Percentiles rank a stretch among this genome's conserved stretches.
phyloP scores from a whole-genome alignment of 2,888 invertebrate species.

The Halocaridina rubra region DNA sequence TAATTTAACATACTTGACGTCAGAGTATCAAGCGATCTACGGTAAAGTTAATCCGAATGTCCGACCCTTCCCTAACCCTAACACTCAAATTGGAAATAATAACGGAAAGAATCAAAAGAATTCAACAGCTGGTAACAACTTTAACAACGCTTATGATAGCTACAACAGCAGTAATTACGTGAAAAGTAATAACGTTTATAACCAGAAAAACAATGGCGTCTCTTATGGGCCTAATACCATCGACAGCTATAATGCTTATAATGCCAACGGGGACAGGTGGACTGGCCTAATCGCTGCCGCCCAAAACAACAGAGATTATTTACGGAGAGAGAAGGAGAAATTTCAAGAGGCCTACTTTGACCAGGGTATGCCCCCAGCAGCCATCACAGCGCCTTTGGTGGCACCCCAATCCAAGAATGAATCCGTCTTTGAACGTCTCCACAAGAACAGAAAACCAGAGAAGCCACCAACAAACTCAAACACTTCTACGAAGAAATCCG shows the following conservation, averaged over 20 bases:
- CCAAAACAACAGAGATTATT: neutral
- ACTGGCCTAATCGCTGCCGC: neutral
- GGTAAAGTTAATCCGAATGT: neutral
- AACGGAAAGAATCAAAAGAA: neutral
- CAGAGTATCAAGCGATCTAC: slow-evolving; percentile 41
- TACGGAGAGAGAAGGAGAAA: slow-evolving; percentile 28
- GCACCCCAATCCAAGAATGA: slow-evolving; percentile 36
- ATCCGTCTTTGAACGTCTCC: slow-evolving; percentile 42
- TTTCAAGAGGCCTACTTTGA: slow-evolving; percentile 37
- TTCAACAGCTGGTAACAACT: too few relatives aligned
- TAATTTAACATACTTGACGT: slow-evolving; percentile 33
- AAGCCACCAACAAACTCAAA: neutral
- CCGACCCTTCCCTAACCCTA: neutral
- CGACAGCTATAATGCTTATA: neutral
- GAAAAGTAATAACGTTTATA: neutral
- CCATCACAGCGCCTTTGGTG: slow-evolving; percentile 35
- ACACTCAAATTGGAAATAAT: neutral
- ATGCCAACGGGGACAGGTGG: neutral
- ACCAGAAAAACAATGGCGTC: neutral
- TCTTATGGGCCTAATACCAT: neutral
- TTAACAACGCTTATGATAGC: neutral
- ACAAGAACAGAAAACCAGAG: slow-evolving; percentile 33
- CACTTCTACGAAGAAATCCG: neutral
- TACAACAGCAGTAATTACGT: neutral
- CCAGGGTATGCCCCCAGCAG: neutral